Percentiles rank a stretch among this genome's conserved stretches.
These are phyloP conservation scores for Eulemur albifrons DNA, from an alignment of 2,797 vertebrate genomes.

Conservation along the genomic window DNA sequence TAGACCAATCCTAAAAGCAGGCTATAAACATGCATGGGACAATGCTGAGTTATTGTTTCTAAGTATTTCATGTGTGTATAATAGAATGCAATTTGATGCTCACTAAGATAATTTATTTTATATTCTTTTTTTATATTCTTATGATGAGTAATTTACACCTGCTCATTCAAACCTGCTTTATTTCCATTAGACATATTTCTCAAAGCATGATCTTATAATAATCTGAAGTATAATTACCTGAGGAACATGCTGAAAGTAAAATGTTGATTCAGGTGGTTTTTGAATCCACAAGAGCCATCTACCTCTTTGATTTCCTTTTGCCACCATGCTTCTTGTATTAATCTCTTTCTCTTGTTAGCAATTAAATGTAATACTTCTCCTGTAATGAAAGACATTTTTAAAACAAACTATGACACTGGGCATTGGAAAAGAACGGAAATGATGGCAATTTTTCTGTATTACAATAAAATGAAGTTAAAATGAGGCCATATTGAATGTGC, in stretches of 20 bases:
- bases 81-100: background rate
- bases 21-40: background rate
- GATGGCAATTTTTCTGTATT: slow-evolving; percentile 64
- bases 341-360: background rate
- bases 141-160: background rate
- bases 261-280: background rate
- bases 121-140: background rate
- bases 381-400: background rate
- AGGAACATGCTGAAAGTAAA: background rate
- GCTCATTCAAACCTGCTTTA: background rate
- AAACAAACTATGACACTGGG: background rate
- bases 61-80: background rate
- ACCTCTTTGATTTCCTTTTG: background rate
- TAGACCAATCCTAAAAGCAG: background rate
- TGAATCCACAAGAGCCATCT: background rate
- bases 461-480: slow-evolving; percentile 64
- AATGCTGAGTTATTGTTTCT: background rate
- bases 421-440: background rate
- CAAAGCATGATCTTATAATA: background rate
- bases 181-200: background rate
- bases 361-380: background rate
- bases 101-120: background rate
- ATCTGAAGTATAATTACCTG: background rate
- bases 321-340: background rate
- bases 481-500: slow-evolving; percentile 71